Base-by-base conservation (phyloP, 2,797 vertebrate genomes). In the Spinus pinus region DNA sequence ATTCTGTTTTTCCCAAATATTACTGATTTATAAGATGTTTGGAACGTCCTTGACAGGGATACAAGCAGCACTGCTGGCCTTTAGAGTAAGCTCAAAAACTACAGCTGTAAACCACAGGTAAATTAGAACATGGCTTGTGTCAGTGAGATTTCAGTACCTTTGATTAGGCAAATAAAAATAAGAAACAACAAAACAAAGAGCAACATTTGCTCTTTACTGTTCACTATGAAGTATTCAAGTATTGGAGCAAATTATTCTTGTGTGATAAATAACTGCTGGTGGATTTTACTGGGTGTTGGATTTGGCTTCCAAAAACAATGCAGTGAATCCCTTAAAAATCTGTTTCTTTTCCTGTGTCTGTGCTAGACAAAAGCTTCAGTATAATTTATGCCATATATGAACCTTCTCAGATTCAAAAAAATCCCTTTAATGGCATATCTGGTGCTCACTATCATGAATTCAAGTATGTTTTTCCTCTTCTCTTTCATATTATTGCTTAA, bases 101-200 rank as follows among this genome's bases (percentile, higher is more conserved):
- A 65, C 75, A 84, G 75, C 88, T 94, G 83, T 93, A 95, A 94
- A 95, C 67, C 77, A 72, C 80, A 97, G 89, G 95, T 95, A 95
- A 95, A 95, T 96, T 89, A 96, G 88, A 91, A 50, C 67, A 81
- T 50, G 69, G 57, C 25, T 94, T 86, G 54, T 95, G 64, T 95
- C 92, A 80, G 31, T 44, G 31, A 51, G 41, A 81, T 94, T 88
- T 25, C 25, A 69, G 39, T 33, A 49, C 58, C 51, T 77, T 77
- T 90, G 67, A 44, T 65, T 27, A 85, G 44, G 42, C 56, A 81
- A 65, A 73, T 47, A 80, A 95, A 95, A 93, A 74, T 77, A 77
- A 56, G 39, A 77, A 77, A 51, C 46, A 86, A 28, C 74, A 82
- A 90, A 93, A 14, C 41, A 79, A 81, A 87, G 57, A 81, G 33